Base-by-base conservation (phyloP, 92 coral and sea anemone genomes). In the Actinostola sp. region DNA sequence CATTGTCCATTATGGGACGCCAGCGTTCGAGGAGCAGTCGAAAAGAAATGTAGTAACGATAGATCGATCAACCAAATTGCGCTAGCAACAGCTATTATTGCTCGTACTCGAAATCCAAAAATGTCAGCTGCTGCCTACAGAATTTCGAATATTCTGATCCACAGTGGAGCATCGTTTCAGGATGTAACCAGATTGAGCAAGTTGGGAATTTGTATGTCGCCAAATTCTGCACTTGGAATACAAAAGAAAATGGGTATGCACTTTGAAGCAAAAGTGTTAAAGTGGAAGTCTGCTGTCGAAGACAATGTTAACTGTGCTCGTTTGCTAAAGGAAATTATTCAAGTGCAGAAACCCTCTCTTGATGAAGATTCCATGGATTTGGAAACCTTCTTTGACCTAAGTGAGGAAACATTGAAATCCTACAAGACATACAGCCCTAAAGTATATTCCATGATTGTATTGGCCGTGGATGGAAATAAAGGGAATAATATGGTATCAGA, bases 111-210 rank as follows among this genome's bases (percentile, higher is more conserved):
- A 35, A 69, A 77, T 28, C 38, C 54, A 12, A 67, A 24, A 19
- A 77, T 67, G 77, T 56, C 83, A 8, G 83, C 68, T 1, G 66
- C 54, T 4, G 83, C 83, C 2, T 77, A 69, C 53, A 16, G 83
- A 20, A 77, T 77, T 12, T 77, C 83, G 8, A 59, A 43, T 20
- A 28, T 77, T 15, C 54, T 77, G 6, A 33, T 77, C 52, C 83
- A 77, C 56, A 77, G 83, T 77, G 83, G 83, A 17, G 57, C 66
- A 0, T 38, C 14, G n/a, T 52, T 31, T 27, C 57, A 53, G n/a
- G 79, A 68, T 38, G 15, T 77, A 8, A 68, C 8, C 4, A 51
- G 78, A 46, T 43, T 77, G 4, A 69, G 68, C 53, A 68, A 38
- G 15, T 68, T 77, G 44, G 66, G 67, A 65, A 44, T 77, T 17